Conservation (phyloP, 2,797 vertebrate genomes). For the Aselliscus stoliczkanus region DNA sequence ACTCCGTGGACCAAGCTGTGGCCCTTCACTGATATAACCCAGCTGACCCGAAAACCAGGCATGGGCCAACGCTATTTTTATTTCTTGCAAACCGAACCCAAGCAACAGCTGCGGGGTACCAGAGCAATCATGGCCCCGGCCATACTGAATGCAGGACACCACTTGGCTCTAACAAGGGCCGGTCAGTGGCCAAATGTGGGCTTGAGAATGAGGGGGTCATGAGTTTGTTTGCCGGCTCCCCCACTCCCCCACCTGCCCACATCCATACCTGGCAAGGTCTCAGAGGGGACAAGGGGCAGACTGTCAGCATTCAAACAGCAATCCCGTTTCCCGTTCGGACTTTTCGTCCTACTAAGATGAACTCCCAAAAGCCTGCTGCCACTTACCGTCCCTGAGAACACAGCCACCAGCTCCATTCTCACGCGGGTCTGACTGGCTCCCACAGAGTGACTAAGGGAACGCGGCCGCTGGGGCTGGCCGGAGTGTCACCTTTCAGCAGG, state of each 20-base stretch:
- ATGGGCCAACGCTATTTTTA: conserved; percentile 9
- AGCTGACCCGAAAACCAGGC: neutral
- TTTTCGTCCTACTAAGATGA: neutral
- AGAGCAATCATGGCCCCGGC: rapidly evolving
- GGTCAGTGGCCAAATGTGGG: neutral
- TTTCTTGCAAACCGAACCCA: neutral
- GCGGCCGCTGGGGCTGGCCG: rapidly evolving
- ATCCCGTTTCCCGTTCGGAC: rapidly evolving
- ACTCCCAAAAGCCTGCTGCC: neutral
- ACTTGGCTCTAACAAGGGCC: neutral
- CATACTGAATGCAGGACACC: rapidly evolving
- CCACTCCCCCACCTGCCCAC: rapidly evolving
- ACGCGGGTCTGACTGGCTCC: neutral
- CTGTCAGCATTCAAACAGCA: neutral
- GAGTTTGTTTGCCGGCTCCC: neutral
- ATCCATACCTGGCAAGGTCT: neutral
- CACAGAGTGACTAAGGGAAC: conserved; percentile 33
- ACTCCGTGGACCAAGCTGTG: neutral
- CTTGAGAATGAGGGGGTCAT: rapidly evolving
- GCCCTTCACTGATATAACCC: neutral
- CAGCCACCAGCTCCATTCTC: neutral
- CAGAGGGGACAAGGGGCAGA: neutral
- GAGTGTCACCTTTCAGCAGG: conserved; percentile 64
- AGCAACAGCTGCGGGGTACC: neutral
- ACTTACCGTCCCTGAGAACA: conserved; percentile 28